phyloP scores from a whole-genome alignment of 1,140 invertebrate genomes.

The Heliconius melpomene region DNA sequence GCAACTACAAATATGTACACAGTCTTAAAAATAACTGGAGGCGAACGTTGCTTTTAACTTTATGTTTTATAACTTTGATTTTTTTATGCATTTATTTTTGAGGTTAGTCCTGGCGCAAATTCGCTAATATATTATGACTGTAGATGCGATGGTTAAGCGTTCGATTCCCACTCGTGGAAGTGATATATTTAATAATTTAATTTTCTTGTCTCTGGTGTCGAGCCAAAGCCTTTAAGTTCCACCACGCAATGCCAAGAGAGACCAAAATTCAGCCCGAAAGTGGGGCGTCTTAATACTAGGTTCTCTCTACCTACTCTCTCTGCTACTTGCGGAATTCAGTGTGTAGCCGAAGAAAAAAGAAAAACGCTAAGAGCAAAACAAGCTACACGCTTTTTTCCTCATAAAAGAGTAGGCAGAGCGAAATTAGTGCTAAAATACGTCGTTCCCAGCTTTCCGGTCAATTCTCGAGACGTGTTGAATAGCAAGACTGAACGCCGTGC shows the following conservation, averaged over 20 bases:
- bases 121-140: too few species aligned
- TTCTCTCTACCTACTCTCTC: background rate
- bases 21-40: conserved; percentile 3
- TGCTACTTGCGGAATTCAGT: background rate
- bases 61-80: background rate
- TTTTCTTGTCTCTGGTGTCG: background rate
- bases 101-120: background rate
- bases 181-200: background rate
- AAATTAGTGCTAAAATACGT: too few species aligned
- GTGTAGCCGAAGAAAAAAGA: too few species aligned
- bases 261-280: background rate
- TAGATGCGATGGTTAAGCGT: background rate
- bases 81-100: background rate
- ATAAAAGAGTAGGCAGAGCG: too few species aligned
- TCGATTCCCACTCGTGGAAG: background rate
- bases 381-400: too few species aligned
- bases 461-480: too few species aligned
- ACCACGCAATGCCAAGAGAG: background rate
- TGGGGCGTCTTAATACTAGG: background rate
- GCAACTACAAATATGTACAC: conserved; percentile 11
- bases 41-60: background rate
- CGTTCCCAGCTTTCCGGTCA: too few species aligned
- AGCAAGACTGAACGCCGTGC: too few species aligned
- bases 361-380: too few species aligned
- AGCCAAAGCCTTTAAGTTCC: background rate